Base-by-base conservation (phyloP, 2,888 invertebrate species). In the Lysandra coridon region DNA sequence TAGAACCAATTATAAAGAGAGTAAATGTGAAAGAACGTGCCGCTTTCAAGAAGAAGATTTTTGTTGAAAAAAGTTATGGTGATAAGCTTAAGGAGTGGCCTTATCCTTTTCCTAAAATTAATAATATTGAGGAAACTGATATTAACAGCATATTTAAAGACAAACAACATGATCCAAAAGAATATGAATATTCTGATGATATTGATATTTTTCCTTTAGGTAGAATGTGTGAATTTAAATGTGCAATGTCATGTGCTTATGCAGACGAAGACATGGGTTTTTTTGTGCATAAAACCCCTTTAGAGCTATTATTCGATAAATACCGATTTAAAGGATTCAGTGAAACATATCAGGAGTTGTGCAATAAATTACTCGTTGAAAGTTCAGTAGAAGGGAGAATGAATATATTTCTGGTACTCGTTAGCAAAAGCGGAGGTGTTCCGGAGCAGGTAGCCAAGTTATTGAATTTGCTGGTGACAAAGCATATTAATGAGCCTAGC, bases 391-490 rank as follows among this genome's bases (percentile, higher is more conserved):
- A 90, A 62, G 88, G 87, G 37, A 84, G 92, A 17, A 86, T 90
- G 62, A 88, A 86, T 79, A 92, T 93, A 82, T 85, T 92, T 80
- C 83, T 92, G 1, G 91, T 92, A 2, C 84, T 93, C 49, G 87
- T 92, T 0, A 92, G 92, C 81, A 93, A 92, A 81, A 89, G 85
- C 33, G 92, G 91, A 2, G 89, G 89, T 0, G 84, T 86, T 40
- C 82, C 81, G 4, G 87, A 87, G 2, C 84, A 86, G 69, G 82
- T 91, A 1, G 84, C 86, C 5, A 83, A 85, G 40, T 80, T 92
- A 40, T 80, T 92, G 73, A 83, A 85, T 60, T 82, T 85, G 30
- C 78, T 92, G 1, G 83, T 88, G 12, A 81, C 84, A 17, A 85
- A 83, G 60, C 87, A 90, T 78, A 81, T 78, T 10, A 92, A 92